phyloP scores from a whole-genome alignment of 2,888 invertebrate genomes.

The Clitarchus hookeri region DNA sequence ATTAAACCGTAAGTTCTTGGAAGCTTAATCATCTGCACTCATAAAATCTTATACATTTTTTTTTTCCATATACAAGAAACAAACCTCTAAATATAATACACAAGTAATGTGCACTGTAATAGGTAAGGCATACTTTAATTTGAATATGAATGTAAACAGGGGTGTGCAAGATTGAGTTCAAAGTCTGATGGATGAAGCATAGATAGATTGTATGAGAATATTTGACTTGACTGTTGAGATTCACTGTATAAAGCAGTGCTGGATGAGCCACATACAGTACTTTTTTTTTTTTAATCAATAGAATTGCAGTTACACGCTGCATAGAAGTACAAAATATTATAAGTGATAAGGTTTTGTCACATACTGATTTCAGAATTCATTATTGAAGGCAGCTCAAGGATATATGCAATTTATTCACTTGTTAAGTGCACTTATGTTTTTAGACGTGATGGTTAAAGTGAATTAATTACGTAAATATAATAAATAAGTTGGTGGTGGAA shows the following conservation, averaged over 20 bases:
- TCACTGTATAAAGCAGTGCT: too few relatives aligned
- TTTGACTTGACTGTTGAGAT: too few relatives aligned
- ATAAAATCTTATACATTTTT: too few relatives aligned
- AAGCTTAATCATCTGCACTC: background rate
- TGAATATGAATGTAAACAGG: background rate
- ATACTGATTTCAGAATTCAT: background rate
- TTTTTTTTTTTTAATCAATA: too few relatives aligned
- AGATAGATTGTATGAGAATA: too few relatives aligned
- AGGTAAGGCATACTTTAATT: background rate
- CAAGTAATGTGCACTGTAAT: background rate
- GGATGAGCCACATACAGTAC: too few relatives aligned
- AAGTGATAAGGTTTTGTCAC: background rate
- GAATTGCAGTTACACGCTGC: too few relatives aligned
- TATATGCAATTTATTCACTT: background rate
- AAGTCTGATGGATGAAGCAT: too few relatives aligned
- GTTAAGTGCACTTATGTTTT: background rate
- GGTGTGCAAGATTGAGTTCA: background rate
- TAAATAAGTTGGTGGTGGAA: too few relatives aligned
- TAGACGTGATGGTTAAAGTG: background rate
- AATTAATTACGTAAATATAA: too few relatives aligned
- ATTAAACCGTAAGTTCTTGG: background rate
- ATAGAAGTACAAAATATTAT: background rate
- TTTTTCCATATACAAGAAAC: too few relatives aligned
- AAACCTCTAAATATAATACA: background rate
- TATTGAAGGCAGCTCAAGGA: background rate